phyloP scores from a whole-genome alignment of 1,140 invertebrate species.

The Fopius arisanus region DNA sequence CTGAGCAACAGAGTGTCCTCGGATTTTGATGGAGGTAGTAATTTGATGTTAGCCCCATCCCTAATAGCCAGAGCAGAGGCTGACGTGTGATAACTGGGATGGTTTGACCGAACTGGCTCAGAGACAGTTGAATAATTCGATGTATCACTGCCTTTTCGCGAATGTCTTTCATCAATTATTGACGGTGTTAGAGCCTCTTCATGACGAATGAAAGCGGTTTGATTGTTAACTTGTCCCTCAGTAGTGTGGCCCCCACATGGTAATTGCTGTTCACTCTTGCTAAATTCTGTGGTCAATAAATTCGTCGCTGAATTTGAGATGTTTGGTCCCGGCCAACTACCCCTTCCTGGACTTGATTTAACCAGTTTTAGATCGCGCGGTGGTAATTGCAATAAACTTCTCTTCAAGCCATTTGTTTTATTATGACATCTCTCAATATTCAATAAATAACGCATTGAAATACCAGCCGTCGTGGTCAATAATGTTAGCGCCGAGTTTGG shows the following conservation, averaged over 20 bases:
- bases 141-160: slow-evolving; percentile 52
- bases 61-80: not conserved
- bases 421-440: slow-evolving; percentile 48
- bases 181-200: not conserved
- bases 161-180: slow-evolving; percentile 21
- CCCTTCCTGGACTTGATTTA: slow-evolving; percentile 78
- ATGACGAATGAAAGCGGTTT: not conserved
- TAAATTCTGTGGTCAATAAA: slow-evolving; percentile 76
- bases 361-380: slow-evolving; percentile 76
- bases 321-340: slow-evolving; percentile 85
- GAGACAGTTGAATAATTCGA: slow-evolving; percentile 52
- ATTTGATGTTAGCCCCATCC: slow-evolving; percentile 35
- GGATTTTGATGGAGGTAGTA: slow-evolving; percentile 76
- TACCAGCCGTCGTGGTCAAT: slow-evolving; percentile 40
- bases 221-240: slow-evolving; percentile 15
- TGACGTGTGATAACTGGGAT: not conserved
- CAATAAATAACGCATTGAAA: slow-evolving; percentile 59
- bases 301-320: slow-evolving; percentile 57
- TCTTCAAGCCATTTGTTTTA: slow-evolving; percentile 50
- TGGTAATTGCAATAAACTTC: slow-evolving; percentile 73
- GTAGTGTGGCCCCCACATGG: slow-evolving; percentile 38
- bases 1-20: slow-evolving; percentile 75
- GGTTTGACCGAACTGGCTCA: slow-evolving; percentile 43
- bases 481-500: not conserved
- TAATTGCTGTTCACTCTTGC: slow-evolving; percentile 84